A percentile compares a stretch with the other conserved stretches of the same genome.
Conservation (phyloP, 1,140 invertebrate genomes). For the Drosophila navojoa region DNA sequence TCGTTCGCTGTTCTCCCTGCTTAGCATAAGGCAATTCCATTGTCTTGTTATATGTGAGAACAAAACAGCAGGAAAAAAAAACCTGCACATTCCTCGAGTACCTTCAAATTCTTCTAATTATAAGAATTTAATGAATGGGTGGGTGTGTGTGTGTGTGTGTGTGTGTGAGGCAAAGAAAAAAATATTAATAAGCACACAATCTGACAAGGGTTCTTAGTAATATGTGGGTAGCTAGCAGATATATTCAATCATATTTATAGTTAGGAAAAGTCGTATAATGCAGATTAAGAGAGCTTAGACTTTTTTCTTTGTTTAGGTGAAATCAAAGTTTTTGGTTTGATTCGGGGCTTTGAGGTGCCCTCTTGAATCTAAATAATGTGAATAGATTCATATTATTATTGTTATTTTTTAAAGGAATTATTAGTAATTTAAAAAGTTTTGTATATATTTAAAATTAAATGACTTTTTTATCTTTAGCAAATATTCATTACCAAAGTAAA, state of each 20-base stretch:
- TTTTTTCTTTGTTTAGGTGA: no score
- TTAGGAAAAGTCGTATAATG: not conserved
- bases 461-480: no score
- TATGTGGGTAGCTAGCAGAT: constrained; percentile 2
- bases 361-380: no score
- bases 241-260: not conserved
- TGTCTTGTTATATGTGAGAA: constrained; percentile 45
- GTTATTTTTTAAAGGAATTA: no score
- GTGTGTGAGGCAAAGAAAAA: constrained; percentile 1
- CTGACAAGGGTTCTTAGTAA: constrained; percentile 12
- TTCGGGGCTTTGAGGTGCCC: no score
- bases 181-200: constrained; percentile 4
- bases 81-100: constrained; percentile 5
- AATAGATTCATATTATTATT: no score
- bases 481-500: no score
- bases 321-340: no score
- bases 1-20: constrained; percentile 36
- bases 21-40: constrained; percentile 51
- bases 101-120: constrained; percentile 23
- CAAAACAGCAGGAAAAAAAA: not conserved
- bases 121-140: constrained; percentile 3
- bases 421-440: no score
- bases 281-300: not conserved
- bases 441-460: no score
- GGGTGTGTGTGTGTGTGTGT: constrained; percentile 9